A percentile compares a stretch with the other conserved stretches of the same genome.
Conservation (phyloP, 2,797 vertebrate genomes). For the Sebastes hopkinsi region DNA sequence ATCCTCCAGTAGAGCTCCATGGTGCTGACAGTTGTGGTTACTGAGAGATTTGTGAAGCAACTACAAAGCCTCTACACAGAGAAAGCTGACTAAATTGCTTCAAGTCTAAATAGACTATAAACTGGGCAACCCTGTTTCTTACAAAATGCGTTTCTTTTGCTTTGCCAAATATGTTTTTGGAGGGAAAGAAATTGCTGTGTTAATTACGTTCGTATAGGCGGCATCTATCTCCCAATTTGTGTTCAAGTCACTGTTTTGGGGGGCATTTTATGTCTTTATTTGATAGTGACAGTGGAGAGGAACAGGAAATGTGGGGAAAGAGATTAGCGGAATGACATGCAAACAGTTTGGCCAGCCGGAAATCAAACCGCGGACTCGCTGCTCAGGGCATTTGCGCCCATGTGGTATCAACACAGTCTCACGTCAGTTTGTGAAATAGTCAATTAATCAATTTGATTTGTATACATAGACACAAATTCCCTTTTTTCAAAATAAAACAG, state of each 20-base stretch:
- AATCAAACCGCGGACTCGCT: no score
- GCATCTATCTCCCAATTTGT: background rate
- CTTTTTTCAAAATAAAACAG: no score
- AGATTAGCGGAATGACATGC: no score
- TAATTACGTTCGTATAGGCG: background rate
- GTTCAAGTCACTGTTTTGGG: background rate
- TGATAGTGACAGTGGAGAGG: no score
- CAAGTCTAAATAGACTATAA: background rate
- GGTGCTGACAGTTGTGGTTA: constrained; percentile 21
- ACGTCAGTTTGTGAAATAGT: no score
- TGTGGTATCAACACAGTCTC: no score
- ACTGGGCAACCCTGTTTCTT: background rate
- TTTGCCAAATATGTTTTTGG: background rate
- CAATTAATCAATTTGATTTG: no score
- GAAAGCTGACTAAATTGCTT: background rate
- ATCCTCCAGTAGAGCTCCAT: constrained; percentile 17
- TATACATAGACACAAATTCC: no score
- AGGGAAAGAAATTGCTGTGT: background rate
- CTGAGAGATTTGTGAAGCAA: constrained; percentile 26
- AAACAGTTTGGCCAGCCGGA: no score
- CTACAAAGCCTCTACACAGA: constrained; percentile 4
- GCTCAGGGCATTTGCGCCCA: no score
- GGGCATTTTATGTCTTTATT: no score
- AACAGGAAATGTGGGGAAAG: no score
- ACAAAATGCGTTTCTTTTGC: background rate